Conservation (phyloP, 2,113 vertebrate species). For the Cardinalis cardinalis region DNA sequence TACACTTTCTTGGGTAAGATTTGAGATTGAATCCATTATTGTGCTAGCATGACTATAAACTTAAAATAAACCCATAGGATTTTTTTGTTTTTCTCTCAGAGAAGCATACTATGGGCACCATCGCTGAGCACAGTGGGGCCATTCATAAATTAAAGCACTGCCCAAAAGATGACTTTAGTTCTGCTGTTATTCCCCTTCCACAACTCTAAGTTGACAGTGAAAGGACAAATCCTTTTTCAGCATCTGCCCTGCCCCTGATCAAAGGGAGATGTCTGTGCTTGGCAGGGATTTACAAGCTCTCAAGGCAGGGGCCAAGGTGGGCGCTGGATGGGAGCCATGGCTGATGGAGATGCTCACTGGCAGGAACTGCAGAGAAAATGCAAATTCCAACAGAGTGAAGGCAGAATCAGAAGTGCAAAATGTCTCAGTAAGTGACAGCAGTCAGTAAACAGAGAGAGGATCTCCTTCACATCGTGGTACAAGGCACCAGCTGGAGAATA, state of each 20-base stretch:
- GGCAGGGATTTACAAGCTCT: background rate
- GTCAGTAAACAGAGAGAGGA: background rate
- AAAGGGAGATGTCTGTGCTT: background rate
- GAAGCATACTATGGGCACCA: background rate
- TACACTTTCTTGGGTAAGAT: background rate
- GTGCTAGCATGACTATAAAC: background rate
- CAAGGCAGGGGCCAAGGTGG: background rate
- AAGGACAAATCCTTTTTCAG: conserved; percentile 4
- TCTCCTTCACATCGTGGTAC: background rate
- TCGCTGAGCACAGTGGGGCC: background rate
- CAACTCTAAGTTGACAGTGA: background rate
- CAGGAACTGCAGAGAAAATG: conserved; percentile 6
- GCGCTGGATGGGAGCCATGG: background rate
- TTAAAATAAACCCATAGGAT: background rate
- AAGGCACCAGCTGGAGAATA: background rate
- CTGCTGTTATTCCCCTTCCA: background rate
- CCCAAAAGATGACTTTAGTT: background rate
- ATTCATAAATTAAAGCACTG: background rate
- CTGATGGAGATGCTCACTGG: background rate
- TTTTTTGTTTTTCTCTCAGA: background rate
- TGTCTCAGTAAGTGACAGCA: background rate
- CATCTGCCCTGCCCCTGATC: background rate
- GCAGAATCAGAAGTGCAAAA: background rate
- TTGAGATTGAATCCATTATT: background rate
- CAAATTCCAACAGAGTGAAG: background rate